Base-by-base conservation (phyloP, 1,140 invertebrate genomes). In the Zeugodacus cucurbitae region DNA sequence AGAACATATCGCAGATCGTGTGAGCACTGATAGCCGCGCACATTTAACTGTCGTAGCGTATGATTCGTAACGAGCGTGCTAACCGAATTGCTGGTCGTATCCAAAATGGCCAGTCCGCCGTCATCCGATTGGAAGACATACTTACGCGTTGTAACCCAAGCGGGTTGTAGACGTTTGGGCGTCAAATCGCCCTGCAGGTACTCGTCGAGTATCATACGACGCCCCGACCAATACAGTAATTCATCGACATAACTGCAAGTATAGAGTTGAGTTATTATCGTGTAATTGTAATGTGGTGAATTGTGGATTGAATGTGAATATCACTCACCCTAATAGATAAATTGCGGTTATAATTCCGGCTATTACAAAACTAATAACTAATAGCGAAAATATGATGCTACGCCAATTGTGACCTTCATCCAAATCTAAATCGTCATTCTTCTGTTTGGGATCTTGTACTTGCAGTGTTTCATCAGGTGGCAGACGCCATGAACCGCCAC, bases 391-490 rank as follows among this genome's bases (percentile, higher is more conserved):
- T 90, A 97, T 95, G 92, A 97, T 97, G 93, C 96, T 97, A 93
- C 96, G 95, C 97, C 97, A 97, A 93, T 97, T 97, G 94, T 97
- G 96, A 88, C 97, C 96, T 93, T 97, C 96, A 89, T 96, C 96
- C 74, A 95, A 95, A 91, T 91, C 91, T 29, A 92, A 67, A 87
- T 93, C 96, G 91, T 96, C 95, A 93, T 96, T 96, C 92, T 97
- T 97, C 92, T 96, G 95, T 94, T 97, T 96, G 90, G 96, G 96
- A 95, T 97, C 97, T 94, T 96, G 96, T 92, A 97, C 97, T 94
- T 97, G 97, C 90, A 97, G 95, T 90, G 97, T 97, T 95, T 97
- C 97, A 94, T 97, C 97, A 90, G 97, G 97, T 93, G 97, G 97
- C 93, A 97, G 94, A 94, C 97, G 96, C 97, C 97, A 97, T 91